Base-by-base conservation (phyloP, 2,888 invertebrate genomes). In the Teleogryllus oceanicus region DNA sequence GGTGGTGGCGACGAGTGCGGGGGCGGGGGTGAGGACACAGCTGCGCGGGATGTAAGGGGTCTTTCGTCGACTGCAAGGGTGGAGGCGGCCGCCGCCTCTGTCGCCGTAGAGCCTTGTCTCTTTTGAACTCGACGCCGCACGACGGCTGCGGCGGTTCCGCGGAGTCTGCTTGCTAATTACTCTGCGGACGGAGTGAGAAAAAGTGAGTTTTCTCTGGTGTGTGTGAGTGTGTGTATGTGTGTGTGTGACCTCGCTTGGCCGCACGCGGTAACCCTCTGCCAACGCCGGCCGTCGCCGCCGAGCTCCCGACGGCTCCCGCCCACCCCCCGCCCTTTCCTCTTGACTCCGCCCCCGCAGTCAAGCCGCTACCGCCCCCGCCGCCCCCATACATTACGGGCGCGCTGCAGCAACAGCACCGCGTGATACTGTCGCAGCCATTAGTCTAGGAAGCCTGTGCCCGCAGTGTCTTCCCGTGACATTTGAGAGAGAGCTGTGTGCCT, bases 371-470 rank as follows among this genome's bases (percentile, higher is more conserved):
- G 37, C 37, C 37, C 4, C 37, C 37, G 37, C 37, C 37, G 37
- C 37, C 37, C 37, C 37, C 37, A 37, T 37, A 37, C 37, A 37
- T 37, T 37, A n/a, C 62, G 62, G 16, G 62, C 62, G 62, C 62
- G 62, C n/a, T 62, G 62, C 62, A n/a, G 62, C 62, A 62, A n/a
- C 62, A 62, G 62, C 16, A 62, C 16, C 62, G 62, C 62, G 62
- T n/a, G 62, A 62, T 62, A 62, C 62, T 62, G 62, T 62, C 62
- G 62, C 62, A n/a, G 62, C 62, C 62, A 62, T 62, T 62, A 62
- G 62, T 62, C 62, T 62, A 62, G 62, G 62, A 62, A 62, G 62
- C 62, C 62, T 62, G 62, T n/a, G n/a, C 62, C 62, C 4, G 62
- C 13, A n/a, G 62, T 62, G 62, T 62, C 62, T 62, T 62, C 62